These are phyloP conservation scores for Pterostichus niger DNA, from an alignment of 2,888 invertebrate genomes.

Conservation along the genomic window DNA sequence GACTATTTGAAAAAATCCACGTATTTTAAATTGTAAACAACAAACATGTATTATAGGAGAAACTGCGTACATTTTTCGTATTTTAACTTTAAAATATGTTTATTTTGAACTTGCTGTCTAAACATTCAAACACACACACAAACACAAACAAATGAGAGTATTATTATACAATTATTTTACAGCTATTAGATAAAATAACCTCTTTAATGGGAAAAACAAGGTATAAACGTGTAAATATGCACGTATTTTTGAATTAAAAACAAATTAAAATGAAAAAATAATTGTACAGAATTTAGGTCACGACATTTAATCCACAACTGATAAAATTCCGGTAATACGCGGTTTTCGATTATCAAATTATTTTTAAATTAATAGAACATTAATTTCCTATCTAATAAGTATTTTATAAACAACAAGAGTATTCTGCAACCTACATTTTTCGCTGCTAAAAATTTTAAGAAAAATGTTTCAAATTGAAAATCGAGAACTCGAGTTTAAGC, in stretches of 20 bases:
- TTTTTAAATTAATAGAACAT: too few species aligned
- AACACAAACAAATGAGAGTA: not conserved
- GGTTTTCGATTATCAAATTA: constrained; percentile 5
- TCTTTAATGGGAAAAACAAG: not conserved
- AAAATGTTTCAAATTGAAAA: too few species aligned
- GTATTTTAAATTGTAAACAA: constrained; percentile 50
- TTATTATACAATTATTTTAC: constrained; percentile 6
- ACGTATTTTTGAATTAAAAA: not conserved
- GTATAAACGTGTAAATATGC: constrained; percentile 3
- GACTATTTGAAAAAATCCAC: constrained; percentile 34
- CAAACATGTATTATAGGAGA: constrained; percentile 6
- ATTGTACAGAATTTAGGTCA: not conserved
- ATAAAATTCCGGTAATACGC: not conserved
- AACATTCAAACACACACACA: not conserved
- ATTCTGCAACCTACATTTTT: too few species aligned
- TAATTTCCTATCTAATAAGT: too few species aligned
- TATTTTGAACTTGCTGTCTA: not conserved
- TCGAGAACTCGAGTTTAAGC: too few species aligned
- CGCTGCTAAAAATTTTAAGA: too few species aligned
- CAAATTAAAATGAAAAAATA: not conserved
- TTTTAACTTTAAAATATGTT: constrained; percentile 32
- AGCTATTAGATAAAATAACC: not conserved
- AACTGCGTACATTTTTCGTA: constrained; percentile 31
- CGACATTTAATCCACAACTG: not conserved
- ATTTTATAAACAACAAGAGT: too few species aligned